Evolutionary conservation across 2,113 vertebrate genomes (phyloP), one percentile per base, ranked within the genome.

Genomic region (Cranoglanis bouderius): DNA sequence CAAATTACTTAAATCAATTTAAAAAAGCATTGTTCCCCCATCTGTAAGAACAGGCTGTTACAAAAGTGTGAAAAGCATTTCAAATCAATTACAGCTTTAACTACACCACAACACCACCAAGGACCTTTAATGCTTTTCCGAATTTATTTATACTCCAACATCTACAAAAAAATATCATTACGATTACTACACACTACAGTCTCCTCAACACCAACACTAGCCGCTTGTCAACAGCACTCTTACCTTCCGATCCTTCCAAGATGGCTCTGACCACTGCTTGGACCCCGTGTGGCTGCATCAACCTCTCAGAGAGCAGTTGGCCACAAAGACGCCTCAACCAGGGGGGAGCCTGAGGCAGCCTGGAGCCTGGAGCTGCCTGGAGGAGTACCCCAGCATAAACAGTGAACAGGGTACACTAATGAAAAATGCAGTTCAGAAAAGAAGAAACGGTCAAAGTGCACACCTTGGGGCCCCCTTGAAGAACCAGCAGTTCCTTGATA

Each of bases 321-420:
- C 98, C 97, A 14, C 97, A 98, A 0, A 98, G 96, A n/a, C 94
- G 94, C 72, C 96, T 96, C 74, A 99, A 95, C 98, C 98, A 99
- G 0, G 92, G 88, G 0, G 97, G 97, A 57, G 97, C 94, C 24
- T 67, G 92, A 24, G 83, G 70, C 16, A 93, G 90, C 19, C 46
- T 32, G 43, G 88, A 89, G 14, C 35, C 72, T 59, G 84, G 77
- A 59, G 59, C 32, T 82, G 82, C 93, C 95, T 92, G 57, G 43
- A 57, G 72, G 40, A 51, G 12, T 19, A 92, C 35, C 57, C 13
- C 35, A 78, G 29, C 49, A n/a, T 43, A 53, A 67, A 67, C 4
- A 19, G 40, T 35, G 85, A 70, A 63, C 6, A 87, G 7, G 14
- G 32, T 10, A 43, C 43, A 82, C 18, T 70, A 59, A 29, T 18